A percentile compares a stretch with the other conserved stretches of the same genome.
Conservation (phyloP, 2,888 invertebrate species). For the Epirrita christyi region DNA sequence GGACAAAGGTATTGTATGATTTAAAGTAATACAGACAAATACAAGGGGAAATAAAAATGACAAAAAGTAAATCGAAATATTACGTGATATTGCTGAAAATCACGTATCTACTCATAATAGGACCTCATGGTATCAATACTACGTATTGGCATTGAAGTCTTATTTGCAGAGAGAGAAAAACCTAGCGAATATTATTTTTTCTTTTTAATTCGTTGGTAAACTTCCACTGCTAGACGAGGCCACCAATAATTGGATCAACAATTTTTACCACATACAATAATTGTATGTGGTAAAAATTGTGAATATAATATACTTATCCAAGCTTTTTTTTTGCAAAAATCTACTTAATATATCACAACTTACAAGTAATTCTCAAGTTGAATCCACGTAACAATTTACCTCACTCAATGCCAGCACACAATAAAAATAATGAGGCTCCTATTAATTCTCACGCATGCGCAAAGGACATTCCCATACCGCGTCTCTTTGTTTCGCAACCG, state of each 20-base stretch:
- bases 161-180: no score
- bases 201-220: no score
- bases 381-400: slow-evolving; percentile 40
- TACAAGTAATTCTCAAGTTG: slow-evolving; percentile 25
- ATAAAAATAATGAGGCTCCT: slow-evolving; percentile 54
- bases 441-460: slow-evolving; percentile 60
- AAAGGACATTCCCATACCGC: slow-evolving; percentile 57
- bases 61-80: slow-evolving; percentile 15
- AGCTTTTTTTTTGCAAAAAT: not conserved
- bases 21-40: not conserved
- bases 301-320: no score
- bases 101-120: slow-evolving; percentile 7
- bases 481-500: slow-evolving; percentile 56
- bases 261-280: no score
- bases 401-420: slow-evolving; percentile 52
- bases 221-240: no score
- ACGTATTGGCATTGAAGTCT: no score
- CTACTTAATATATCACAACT: slow-evolving; percentile 3
- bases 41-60: not conserved
- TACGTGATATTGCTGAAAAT: slow-evolving; percentile 23
- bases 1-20: not conserved
- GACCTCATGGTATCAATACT: not conserved
- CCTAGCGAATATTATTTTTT: no score
- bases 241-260: no score
- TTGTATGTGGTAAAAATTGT: no score